These are phyloP conservation scores for Pissodes strobi DNA, from an alignment of 1,140 invertebrate species.

Conservation along the genomic window DNA sequence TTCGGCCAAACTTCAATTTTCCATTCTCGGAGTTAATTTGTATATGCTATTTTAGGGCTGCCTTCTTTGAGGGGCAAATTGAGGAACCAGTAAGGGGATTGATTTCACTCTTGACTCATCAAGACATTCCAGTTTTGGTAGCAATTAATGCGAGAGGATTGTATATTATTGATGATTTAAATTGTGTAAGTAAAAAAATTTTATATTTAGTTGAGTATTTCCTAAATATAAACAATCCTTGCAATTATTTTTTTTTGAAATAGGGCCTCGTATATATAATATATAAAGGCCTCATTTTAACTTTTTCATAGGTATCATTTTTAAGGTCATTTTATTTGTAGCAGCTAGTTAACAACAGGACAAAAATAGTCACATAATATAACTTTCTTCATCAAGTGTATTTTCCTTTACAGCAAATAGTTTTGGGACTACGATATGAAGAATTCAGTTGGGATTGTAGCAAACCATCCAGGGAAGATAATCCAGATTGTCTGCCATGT, in stretches of 20 bases:
- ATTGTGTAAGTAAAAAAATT: constrained; percentile 70
- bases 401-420: constrained; percentile 71
- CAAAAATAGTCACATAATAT: too few species aligned
- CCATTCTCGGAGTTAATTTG: not conserved
- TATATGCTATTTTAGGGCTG: constrained; percentile 41
- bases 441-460: constrained; percentile 90
- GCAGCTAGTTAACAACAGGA: too few species aligned
- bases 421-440: constrained; percentile 83
- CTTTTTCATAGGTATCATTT: too few species aligned
- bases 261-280: too few species aligned
- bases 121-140: constrained; percentile 82
- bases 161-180: constrained; percentile 83
- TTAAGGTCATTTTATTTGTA: too few species aligned
- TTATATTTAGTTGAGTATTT: too few species aligned
- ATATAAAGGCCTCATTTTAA: too few species aligned
- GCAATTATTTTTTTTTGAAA: too few species aligned
- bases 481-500: constrained; percentile 86
- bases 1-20: too few species aligned
- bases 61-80: constrained; percentile 72
- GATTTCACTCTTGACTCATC: constrained; percentile 81
- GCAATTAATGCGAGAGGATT: constrained; percentile 88
- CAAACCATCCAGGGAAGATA: constrained; percentile 79
- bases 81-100: constrained; percentile 85
- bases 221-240: too few species aligned
- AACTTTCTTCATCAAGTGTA: too few species aligned